These are phyloP conservation scores for Sipha maydis DNA, from an alignment of 2,888 invertebrate genomes.

Conservation along the genomic window DNA sequence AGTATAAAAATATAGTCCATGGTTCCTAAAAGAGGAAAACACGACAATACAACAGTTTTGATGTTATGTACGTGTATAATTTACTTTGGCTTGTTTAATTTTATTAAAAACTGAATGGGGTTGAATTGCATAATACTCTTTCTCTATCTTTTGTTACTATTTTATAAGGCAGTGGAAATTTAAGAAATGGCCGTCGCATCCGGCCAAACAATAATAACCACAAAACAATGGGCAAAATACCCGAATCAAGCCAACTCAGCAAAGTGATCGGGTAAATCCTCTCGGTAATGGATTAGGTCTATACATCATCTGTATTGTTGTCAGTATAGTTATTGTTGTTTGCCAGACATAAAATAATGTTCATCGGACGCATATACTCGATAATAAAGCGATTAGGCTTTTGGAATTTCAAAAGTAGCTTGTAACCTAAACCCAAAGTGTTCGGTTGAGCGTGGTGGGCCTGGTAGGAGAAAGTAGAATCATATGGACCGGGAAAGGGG, in stretches of 20 bases:
- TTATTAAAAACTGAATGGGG: constrained; percentile 31
- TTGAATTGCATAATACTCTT: constrained; percentile 19
- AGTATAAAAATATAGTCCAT: too few relatives aligned
- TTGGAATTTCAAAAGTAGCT: constrained; percentile 13
- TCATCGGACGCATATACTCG: constrained; percentile 23
- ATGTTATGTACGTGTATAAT: background rate
- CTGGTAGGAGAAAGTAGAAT: background rate
- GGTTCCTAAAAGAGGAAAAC: too few relatives aligned
- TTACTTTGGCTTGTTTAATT: constrained; percentile 24
- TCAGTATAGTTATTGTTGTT: constrained; percentile 35
- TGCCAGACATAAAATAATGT: constrained; percentile 41
- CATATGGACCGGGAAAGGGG: background rate
- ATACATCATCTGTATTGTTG: constrained; percentile 58
- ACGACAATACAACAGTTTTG: too few relatives aligned
- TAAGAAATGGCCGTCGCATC: constrained; percentile 35
- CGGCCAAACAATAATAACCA: constrained; percentile 49
- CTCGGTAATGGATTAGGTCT: constrained; percentile 50
- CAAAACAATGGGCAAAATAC: constrained; percentile 40
- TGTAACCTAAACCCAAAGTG: background rate
- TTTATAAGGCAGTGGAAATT: constrained; percentile 28
- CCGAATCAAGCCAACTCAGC: constrained; percentile 45
- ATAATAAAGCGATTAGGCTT: constrained; percentile 39
- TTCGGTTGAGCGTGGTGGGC: background rate
- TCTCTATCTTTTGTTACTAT: constrained; percentile 39
- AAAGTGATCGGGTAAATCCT: constrained; percentile 54